phyloP scores from a whole-genome alignment of 2,113 vertebrate genomes.

The Tragelaphus scriptus region DNA sequence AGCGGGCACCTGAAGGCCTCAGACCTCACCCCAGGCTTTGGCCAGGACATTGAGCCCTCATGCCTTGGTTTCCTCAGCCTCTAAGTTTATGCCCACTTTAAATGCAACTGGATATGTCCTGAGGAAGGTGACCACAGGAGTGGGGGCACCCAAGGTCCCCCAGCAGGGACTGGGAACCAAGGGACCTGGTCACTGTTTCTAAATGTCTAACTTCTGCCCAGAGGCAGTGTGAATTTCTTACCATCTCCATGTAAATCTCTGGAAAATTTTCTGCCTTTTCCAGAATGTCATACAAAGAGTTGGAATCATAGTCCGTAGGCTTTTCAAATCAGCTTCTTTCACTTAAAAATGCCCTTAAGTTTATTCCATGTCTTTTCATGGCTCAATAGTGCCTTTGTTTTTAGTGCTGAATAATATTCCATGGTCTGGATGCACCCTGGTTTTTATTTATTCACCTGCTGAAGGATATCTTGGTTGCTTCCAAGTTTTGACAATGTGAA shows the following conservation, averaged over 20 bases:
- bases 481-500: background rate
- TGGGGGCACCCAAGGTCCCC: background rate
- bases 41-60: background rate
- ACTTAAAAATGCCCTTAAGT: background rate
- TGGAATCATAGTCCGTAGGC: background rate
- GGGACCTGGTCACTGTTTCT: background rate
- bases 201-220: background rate
- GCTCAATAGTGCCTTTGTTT: background rate
- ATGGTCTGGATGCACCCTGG: background rate
- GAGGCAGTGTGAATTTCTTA: background rate
- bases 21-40: background rate
- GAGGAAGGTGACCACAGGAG: background rate
- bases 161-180: background rate
- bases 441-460: background rate
- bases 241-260: background rate
- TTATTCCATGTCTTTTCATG: background rate
- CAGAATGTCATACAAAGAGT: background rate
- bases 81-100: background rate
- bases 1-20: background rate
- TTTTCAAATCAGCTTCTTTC: background rate
- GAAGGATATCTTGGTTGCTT: background rate
- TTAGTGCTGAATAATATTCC: background rate
- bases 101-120: background rate
- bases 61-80: background rate
- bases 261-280: background rate